Percentiles rank a stretch among this genome's conserved stretches.
phyloP scores from a whole-genome alignment of 2,888 invertebrate genomes.

The Ormia ochracea region DNA sequence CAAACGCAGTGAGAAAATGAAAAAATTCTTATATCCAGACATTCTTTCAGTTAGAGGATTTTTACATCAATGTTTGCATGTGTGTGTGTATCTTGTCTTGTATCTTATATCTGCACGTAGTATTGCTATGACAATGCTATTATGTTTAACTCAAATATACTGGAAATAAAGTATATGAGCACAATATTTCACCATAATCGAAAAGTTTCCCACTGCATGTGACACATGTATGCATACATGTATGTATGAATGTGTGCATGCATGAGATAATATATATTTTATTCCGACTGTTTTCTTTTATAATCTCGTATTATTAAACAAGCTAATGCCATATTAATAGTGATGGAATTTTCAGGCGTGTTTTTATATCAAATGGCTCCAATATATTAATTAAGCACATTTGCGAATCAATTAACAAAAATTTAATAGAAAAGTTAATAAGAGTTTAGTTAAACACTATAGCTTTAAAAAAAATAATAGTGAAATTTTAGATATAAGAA shows the following conservation, averaged over 20 bases:
- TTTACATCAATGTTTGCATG: no score
- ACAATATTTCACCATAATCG: neutral
- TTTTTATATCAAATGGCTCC: neutral
- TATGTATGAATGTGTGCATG: no score
- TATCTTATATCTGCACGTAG: neutral
- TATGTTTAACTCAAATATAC: slow-evolving; percentile 14
- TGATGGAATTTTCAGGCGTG: slow-evolving; percentile 10
- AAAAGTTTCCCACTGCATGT: neutral
- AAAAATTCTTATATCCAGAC: no score
- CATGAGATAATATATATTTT: no score
- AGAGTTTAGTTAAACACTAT: neutral
- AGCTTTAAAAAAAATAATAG: no score
- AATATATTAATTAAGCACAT: slow-evolving; percentile 24
- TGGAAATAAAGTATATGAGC: neutral
- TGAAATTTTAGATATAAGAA: no score
- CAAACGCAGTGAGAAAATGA: no score
- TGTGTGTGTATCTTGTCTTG: neutral
- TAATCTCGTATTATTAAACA: no score
- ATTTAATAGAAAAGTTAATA: neutral
- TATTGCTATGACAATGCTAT: slow-evolving; percentile 18
- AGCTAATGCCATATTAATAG: slow-evolving; percentile 33
- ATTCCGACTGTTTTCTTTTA: no score
- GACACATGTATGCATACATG: no score
- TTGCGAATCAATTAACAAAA: slow-evolving; percentile 20
- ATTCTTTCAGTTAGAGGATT: no score